Base-by-base conservation (phyloP, 37 sponge, comb jelly and placozoan species). In the Hexactinellida sp. region DNA sequence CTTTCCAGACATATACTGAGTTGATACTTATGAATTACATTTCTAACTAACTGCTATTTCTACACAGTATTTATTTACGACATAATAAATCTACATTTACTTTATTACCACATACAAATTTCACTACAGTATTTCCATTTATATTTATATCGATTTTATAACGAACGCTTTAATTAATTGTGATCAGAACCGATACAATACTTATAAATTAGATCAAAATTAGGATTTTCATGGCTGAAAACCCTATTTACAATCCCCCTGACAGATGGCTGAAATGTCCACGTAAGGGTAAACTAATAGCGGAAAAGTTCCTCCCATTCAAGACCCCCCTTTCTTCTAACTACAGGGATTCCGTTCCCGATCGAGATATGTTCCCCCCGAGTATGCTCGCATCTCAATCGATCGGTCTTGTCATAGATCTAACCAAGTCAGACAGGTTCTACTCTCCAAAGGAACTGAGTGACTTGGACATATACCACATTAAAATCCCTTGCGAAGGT, bases 211-310 rank as follows among this genome's bases (percentile, higher is more conserved):
- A n/a, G n/a, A n/a, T n/a, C n/a, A n/a, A n/a, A n/a, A n/a, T n/a
- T n/a, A n/a, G n/a, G n/a, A n/a, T 47, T 47, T 47, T 19, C 52
- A 63, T 63, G 76, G 76, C 25, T 63, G 28, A 63, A 1, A 16
- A 54, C 25, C 86, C 25, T 7, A 71, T 5, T 63, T 19, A 25
- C 37, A 37, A 9, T 55, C 36, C 91, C 0, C 99, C 99, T 38
- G 94, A 94, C 13, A 83, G 99, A 3, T 98, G 99, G 99, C 84
- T 95, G 0, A 71, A 89, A 86, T 98, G 99, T 52, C 96, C 99
- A 9, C 89, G 99, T 38, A 95, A 95, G 85, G 96, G 99, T 0
- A 83, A 87, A 54, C 24, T 98, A 36, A 82, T 98, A 16, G 96
- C 86, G 36, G 92, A 95, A 93, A 91, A 89, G 51, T 98, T 98